These are phyloP conservation scores for Dasypogon diadema DNA, from an alignment of 2,888 invertebrate genomes.

Conservation along the genomic window DNA sequence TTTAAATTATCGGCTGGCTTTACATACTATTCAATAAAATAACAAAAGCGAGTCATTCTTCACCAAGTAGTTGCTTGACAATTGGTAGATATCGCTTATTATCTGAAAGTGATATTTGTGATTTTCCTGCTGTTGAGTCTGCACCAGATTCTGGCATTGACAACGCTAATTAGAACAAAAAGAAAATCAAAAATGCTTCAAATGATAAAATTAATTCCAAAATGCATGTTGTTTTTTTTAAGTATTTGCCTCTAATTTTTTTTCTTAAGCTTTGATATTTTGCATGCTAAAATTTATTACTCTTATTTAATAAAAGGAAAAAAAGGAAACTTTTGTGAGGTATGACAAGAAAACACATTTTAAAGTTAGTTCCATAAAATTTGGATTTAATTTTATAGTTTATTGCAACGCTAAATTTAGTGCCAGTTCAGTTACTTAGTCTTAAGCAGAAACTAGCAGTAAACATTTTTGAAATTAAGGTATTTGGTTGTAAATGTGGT, in stretches of 20 bases:
- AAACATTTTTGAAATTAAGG: too few species aligned
- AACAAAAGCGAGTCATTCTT: conserved; percentile 38
- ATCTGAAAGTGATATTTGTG: conserved; percentile 53
- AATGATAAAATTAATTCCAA: not conserved
- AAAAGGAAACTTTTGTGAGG: not conserved
- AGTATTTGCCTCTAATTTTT: not conserved
- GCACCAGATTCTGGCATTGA: conserved; percentile 41
- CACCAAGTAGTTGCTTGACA: conserved; percentile 50
- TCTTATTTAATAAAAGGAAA: too few species aligned
- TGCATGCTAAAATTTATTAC: not conserved
- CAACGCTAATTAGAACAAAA: conserved; percentile 30
- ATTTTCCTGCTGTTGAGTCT: conserved; percentile 25
- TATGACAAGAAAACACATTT: not conserved
- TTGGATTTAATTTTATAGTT: too few species aligned
- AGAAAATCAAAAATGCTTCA: not conserved
- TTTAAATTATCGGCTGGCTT: conserved; percentile 11
- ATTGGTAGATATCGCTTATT: conserved; percentile 54
- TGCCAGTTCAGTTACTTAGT: too few species aligned
- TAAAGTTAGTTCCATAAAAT: too few species aligned
- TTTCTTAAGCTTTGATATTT: not conserved
- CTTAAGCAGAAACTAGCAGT: too few species aligned
- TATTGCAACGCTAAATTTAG: too few species aligned
- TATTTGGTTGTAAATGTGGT: too few species aligned
- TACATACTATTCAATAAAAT: not conserved
- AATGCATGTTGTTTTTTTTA: not conserved